phyloP scores from a whole-genome alignment of 2,888 invertebrate genomes.

The Ctena decussata region DNA sequence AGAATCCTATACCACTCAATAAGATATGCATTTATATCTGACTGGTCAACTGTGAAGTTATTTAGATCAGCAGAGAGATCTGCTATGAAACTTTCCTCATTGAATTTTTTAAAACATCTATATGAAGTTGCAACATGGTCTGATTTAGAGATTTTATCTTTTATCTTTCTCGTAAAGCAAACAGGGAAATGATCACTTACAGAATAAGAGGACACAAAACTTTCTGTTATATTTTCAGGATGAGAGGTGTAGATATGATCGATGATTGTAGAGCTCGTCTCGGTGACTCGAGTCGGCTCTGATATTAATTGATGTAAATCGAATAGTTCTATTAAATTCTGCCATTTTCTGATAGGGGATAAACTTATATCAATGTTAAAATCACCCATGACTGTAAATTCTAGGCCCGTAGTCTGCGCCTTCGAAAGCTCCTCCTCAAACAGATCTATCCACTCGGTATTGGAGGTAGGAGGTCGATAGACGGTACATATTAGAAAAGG shows the following conservation, averaged over 20 bases:
- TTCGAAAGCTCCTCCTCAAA: too few species aligned
- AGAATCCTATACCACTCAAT: neutral
- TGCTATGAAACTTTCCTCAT: neutral
- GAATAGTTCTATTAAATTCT: neutral
- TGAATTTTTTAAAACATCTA: too few species aligned
- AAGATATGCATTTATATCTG: neutral
- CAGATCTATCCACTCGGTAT: too few species aligned
- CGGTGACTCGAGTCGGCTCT: neutral
- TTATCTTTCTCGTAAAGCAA: neutral
- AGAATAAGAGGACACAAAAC: neutral
- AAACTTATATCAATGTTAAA: neutral
- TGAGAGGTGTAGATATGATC: conserved; percentile 16
- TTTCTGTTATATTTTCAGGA: neutral
- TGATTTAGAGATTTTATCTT: neutral
- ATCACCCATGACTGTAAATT: neutral
- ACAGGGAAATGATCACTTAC: neutral
- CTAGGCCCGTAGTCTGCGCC: too few species aligned
- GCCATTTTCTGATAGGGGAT: neutral
- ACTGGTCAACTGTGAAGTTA: neutral
- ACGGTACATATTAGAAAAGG: too few species aligned
- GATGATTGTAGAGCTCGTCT: neutral
- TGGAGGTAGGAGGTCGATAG: too few species aligned
- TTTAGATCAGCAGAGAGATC: neutral
- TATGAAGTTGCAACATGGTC: neutral
- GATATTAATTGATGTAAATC: neutral